Percentiles rank a stretch among this genome's conserved stretches.
phyloP scores from a whole-genome alignment of 92 coral and sea anemone species.

The Bergia puertoricense region DNA sequence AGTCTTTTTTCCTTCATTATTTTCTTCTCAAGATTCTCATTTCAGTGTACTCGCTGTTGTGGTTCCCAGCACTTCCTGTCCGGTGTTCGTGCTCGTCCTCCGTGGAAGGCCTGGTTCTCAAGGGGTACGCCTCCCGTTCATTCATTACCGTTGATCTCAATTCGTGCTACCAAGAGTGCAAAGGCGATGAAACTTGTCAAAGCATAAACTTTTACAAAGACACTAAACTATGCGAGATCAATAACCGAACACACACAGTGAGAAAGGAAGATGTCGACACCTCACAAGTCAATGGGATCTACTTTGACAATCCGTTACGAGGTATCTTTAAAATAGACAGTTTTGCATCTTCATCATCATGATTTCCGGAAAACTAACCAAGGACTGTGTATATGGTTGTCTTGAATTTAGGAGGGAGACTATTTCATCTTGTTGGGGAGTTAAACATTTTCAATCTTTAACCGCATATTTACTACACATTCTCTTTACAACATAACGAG shows the following conservation, averaged over 20 bases:
- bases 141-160: conserved; percentile 13
- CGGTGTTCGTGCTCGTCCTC: conserved; percentile 34
- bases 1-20: neutral
- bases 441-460: too few relatives aligned
- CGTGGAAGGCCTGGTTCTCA: conserved; percentile 44
- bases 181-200: conserved; percentile 40
- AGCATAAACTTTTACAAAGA: conserved; percentile 53
- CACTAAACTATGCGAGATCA: conserved; percentile 39
- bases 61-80: neutral
- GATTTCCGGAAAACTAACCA: too few relatives aligned
- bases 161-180: conserved; percentile 46
- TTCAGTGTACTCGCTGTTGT: neutral
- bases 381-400: too few relatives aligned
- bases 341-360: too few relatives aligned
- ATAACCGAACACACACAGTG: conserved; percentile 45
- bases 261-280: neutral
- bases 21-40: neutral
- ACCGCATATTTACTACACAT: too few relatives aligned
- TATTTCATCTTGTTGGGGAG: too few relatives aligned
- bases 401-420: too few relatives aligned
- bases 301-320: conserved; percentile 53
- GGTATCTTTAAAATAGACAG: conserved; percentile 5
- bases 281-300: conserved; percentile 19
- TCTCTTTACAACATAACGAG: too few relatives aligned
- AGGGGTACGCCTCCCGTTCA: conserved; percentile 24